These are phyloP conservation scores for Ectemnius lituratus DNA, from an alignment of 2,888 invertebrate genomes.

Conservation along the genomic window DNA sequence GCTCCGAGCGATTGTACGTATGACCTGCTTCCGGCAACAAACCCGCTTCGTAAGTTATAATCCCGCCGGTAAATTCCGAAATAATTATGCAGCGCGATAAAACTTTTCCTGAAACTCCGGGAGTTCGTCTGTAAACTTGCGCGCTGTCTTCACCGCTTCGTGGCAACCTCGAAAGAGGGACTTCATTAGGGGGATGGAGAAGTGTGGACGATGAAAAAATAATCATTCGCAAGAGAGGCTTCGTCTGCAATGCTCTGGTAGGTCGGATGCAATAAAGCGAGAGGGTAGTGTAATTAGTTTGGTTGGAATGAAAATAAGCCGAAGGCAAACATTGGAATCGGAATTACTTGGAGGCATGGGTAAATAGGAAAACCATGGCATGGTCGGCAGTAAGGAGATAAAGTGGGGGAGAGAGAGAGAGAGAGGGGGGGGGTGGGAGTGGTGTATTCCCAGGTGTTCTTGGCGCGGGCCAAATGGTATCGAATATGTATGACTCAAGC, in stretches of 20 bases:
- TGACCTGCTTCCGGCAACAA: too few species aligned
- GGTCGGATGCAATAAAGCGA: not conserved
- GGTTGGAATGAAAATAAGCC: conserved; percentile 32
- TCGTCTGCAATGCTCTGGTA: too few species aligned
- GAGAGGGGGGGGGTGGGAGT: not conserved
- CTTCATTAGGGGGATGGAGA: conserved; percentile 15
- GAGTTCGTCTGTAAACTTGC: not conserved
- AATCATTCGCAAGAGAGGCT: not conserved
- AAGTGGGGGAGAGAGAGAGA: not conserved
- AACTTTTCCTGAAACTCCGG: conserved; percentile 3
- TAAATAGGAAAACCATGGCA: not conserved
- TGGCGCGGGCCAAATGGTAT: conserved; percentile 43
- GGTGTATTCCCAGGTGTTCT: conserved; percentile 52
- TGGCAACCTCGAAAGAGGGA: conserved; percentile 5
- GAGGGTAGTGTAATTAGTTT: conserved; percentile 40
- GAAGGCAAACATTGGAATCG: conserved; percentile 28
- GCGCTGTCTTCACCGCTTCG: not conserved
- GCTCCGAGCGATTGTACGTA: too few species aligned
- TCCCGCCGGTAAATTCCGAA: not conserved
- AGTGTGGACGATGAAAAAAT: conserved; percentile 1
- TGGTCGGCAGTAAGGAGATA: not conserved
- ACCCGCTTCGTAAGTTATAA: too few species aligned
- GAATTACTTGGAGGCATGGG: conserved; percentile 38
- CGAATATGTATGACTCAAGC: conserved; percentile 60
- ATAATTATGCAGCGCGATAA: conserved; percentile 13